Base-by-base conservation (phyloP, 2,113 vertebrate genomes). In the Prunella himalayana region DNA sequence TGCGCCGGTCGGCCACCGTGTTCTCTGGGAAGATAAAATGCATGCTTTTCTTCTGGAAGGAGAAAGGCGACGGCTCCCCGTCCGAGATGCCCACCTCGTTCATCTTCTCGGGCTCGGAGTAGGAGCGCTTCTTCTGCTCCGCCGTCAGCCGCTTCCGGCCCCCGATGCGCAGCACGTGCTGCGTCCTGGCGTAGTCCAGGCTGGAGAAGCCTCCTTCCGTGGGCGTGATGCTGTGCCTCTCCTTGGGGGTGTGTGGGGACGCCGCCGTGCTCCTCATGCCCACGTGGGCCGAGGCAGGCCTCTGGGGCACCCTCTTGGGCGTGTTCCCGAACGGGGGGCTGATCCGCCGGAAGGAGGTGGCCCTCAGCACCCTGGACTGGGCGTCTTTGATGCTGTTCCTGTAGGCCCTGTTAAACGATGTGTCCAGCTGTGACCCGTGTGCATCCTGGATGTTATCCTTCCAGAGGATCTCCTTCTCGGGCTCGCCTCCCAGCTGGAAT, bases 51-150 rank as follows among this genome's bases (percentile, higher is more conserved):
- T 98, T 95, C 91, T 95, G 98, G 69, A 89, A 95, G 41, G 97
- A 96, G 61, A 92, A 78, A 5, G 96, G 82, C 0, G 89, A 92
- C 0, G 95, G 97, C 75, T 99, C 98, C 1, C 86, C 68, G 7
- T 99, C 98, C 0, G 96, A 98, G 54, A 99, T 70, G 12, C 99
- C 99, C 21, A 99, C 98, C 94, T 99, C 98, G 0, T 99, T 98
- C 97, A 99, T 98, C 93, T 98, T 99, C 94, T 99, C 99, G 0
- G 99, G 99, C 97, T 99, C 99, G 0, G 99, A 99, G 96, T 99
- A 99, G 1, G 99, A 99, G 7, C 98, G 97, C 84, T 99, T 99
- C 97, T 99, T 99, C 97, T 99, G 99, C 95, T 99, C 99, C 0
- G 97, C 90, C 0, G 98, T 98, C 91, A 99, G 97, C 49, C 99